These are phyloP conservation scores for Cynaeus angustus DNA, from an alignment of 2,888 invertebrate species.

Conservation along the genomic window DNA sequence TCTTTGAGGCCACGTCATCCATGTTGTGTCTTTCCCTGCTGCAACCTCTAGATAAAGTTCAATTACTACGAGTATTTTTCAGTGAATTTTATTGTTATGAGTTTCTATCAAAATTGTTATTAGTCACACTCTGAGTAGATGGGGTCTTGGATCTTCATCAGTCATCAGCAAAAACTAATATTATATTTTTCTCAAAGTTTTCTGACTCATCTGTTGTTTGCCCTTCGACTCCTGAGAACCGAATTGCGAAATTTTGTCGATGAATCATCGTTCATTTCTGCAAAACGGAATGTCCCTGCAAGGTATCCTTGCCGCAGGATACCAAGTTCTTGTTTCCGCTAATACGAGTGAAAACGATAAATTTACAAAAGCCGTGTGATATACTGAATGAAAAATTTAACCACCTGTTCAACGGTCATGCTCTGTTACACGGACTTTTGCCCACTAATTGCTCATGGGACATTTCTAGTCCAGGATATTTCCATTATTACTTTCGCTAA, in stretches of 20 bases:
- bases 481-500: conserved; percentile 25
- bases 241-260: conserved; percentile 23
- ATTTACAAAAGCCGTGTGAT: not conserved
- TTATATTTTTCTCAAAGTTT: too few relatives aligned
- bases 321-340: conserved; percentile 35
- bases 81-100: too few relatives aligned
- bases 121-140: too few relatives aligned
- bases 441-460: conserved; percentile 36
- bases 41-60: not conserved
- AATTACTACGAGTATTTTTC: not conserved
- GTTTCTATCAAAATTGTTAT: too few relatives aligned
- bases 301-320: conserved; percentile 37
- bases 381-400: conserved; percentile 22
- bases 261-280: conserved; percentile 13
- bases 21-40: conserved; percentile 13
- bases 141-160: too few relatives aligned
- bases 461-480: conserved; percentile 21
- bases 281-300: conserved; percentile 15
- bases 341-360: conserved; percentile 26
- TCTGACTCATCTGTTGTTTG: conserved; percentile 29
- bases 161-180: too few relatives aligned
- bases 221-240: conserved; percentile 22
- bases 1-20: conserved; percentile 35
- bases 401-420: conserved; percentile 43
- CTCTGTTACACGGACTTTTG: conserved; percentile 36